Evolutionary conservation across 64 coral and sea anemone species (phyloP), one percentile per base, ranked within the genome.

Genomic region (Porites australiensis): DNA sequence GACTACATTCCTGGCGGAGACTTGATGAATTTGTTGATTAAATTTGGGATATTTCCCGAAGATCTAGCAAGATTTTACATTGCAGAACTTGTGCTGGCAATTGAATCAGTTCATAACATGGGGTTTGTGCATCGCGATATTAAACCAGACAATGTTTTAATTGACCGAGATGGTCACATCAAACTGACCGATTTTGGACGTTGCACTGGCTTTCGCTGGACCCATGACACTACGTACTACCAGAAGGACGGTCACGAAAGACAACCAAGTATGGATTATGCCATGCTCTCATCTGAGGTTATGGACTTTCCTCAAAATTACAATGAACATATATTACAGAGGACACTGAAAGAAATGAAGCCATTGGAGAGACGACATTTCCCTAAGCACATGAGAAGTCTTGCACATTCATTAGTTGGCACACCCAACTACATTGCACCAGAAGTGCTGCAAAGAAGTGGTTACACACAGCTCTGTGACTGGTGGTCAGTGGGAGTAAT

Each of bases 401-500:
- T 93, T 68, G 96, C 96, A 46, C 96, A 95, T 65, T 98, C 96
- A n/a, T 85, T 98, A 57, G 96, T 98, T 12, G 96, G 96, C 13
- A 98, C 96, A 53, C 96, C 96, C 23, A 98, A 98, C 74, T 98
- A 98, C 72, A 98, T 98, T 72, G 96, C 96, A 8, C 96, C 96
- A 23, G 96, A 98, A 48, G 96, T 98, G 12, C 88, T 98, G 18
- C 18, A 83, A 61, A 82, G 94, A 22, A 94, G 89, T 50, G 94
- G 94, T 13, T 96, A 99, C 74, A 99, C 89, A n/a, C 90, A 99
- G 50, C 58, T 90, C 18, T 99, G 98, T 79, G 98, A 99, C 51
- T 99, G 98, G 98, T 99, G 98, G 98, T 96, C 94, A n/a, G 98
- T 99, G 20, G 98, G 98, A 7, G 98, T 99, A 9, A 99, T 99